phyloP scores from a whole-genome alignment of 2,888 invertebrate genomes.

The Brachynemurus nebulosus region DNA sequence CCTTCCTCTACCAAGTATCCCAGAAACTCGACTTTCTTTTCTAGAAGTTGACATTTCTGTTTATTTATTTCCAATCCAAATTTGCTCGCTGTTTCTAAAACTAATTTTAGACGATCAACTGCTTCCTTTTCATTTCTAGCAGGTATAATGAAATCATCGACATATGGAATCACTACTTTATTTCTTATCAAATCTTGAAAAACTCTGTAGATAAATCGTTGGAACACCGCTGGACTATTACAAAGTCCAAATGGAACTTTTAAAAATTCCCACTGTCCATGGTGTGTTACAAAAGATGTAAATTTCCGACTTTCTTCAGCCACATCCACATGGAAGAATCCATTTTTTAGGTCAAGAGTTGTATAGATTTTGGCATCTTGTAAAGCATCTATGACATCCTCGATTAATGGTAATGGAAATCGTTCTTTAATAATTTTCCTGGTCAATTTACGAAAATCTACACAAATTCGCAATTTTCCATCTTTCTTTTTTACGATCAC shows the following conservation, averaged over 20 bases:
- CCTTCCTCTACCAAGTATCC: background rate
- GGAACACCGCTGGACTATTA: background rate
- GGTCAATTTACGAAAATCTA: background rate
- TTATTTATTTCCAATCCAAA: background rate
- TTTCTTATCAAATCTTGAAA: background rate
- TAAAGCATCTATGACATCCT: background rate
- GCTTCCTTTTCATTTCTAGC: background rate
- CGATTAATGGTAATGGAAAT: constrained; percentile 1
- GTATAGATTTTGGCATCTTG: background rate
- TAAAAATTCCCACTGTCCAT: too few relatives aligned
- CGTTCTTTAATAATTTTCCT: background rate
- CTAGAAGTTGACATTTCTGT: background rate
- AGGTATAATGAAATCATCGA: background rate
- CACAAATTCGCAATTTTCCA: background rate
- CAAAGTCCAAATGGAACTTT: background rate
- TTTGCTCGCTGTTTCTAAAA: background rate
- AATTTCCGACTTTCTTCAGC: background rate
- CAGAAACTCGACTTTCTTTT: background rate
- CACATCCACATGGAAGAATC: background rate
- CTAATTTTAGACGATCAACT: background rate
- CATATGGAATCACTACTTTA: background rate
- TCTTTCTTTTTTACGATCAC: constrained; percentile 1
- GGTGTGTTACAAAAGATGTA: too few relatives aligned
- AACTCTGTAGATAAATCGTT: background rate
- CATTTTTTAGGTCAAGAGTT: background rate